phyloP scores from a whole-genome alignment of 2,797 vertebrate species.

The Sarcoramphus papa region DNA sequence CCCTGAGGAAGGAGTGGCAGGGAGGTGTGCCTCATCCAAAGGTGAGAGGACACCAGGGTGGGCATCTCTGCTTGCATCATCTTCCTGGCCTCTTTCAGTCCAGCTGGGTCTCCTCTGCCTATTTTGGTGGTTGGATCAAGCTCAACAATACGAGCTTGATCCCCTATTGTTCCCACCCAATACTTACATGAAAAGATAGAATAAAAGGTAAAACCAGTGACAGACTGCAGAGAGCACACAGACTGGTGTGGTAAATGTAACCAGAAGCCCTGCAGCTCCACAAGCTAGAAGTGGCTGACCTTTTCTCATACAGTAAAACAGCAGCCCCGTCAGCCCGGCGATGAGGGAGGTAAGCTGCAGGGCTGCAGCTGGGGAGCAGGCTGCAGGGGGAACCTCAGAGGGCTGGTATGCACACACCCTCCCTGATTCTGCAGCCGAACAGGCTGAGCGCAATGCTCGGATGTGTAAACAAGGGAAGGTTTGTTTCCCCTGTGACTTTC shows the following conservation, averaged over 20 bases:
- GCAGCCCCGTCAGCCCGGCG: fast-evolving
- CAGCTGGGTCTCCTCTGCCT: neutral
- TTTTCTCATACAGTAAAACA: neutral
- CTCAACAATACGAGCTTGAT: neutral
- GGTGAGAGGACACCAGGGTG: neutral
- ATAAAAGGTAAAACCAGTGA: neutral
- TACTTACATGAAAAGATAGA: neutral
- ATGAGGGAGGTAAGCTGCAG: neutral
- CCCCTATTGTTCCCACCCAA: neutral
- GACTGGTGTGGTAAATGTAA: neutral
- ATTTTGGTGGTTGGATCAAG: neutral
- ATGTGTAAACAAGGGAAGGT: neutral
- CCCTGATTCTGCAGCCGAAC: neutral
- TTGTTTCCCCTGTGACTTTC: neutral
- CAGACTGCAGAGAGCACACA: neutral
- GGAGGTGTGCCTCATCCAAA: neutral
- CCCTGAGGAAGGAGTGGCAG: neutral
- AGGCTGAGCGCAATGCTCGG: neutral
- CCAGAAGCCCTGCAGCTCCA: neutral
- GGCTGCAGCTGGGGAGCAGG: neutral
- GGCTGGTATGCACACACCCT: neutral
- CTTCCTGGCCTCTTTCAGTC: neutral
- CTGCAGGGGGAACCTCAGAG: neutral
- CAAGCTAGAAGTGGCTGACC: too few relatives aligned
- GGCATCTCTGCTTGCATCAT: neutral